phyloP scores from a whole-genome alignment of 1,140 invertebrate species.

The Sipha flava region DNA sequence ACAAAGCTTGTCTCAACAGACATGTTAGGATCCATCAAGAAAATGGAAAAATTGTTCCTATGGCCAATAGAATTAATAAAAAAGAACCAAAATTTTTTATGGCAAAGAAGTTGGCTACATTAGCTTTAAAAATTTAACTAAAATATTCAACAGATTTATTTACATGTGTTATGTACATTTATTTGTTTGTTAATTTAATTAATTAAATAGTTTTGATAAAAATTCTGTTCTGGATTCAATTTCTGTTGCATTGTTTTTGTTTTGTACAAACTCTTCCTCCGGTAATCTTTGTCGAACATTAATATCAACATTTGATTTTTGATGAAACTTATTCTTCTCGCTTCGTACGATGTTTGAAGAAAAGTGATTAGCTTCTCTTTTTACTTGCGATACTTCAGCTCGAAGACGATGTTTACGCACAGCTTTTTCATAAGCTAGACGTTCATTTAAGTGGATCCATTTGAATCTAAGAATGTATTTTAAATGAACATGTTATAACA shows the following conservation, averaged over 20 bases:
- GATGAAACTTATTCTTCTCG: slow-evolving; percentile 33
- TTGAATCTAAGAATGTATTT: slow-evolving; percentile 61
- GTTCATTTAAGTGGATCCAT: slow-evolving; percentile 88
- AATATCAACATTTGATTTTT: not conserved
- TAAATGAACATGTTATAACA: too few relatives aligned
- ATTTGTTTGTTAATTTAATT: not conserved
- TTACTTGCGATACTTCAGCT: slow-evolving; percentile 82
- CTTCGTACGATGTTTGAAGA: slow-evolving; percentile 37
- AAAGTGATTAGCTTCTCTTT: slow-evolving; percentile 60
- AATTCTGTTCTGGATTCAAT: slow-evolving; percentile 15
- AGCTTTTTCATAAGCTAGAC: slow-evolving; percentile 83
- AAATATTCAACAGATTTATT: not conserved
- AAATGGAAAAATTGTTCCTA: not conserved
- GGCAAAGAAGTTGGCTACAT: not conserved
- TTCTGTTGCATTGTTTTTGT: not conserved
- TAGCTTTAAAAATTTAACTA: not conserved
- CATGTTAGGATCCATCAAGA: slow-evolving; percentile 8
- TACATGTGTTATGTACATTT: not conserved
- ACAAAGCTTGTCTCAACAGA: not conserved
- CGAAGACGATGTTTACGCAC: slow-evolving; percentile 75
- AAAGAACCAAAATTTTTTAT: not conserved
- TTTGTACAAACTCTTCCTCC: not conserved
- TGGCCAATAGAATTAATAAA: not conserved
- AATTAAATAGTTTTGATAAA: slow-evolving; percentile 9
- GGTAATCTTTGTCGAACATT: slow-evolving; percentile 6